A percentile compares a stretch with the other conserved stretches of the same genome.
These are phyloP conservation scores for Apamea monoglypha DNA, from an alignment of 2,888 invertebrate genomes.

Conservation along the genomic window DNA sequence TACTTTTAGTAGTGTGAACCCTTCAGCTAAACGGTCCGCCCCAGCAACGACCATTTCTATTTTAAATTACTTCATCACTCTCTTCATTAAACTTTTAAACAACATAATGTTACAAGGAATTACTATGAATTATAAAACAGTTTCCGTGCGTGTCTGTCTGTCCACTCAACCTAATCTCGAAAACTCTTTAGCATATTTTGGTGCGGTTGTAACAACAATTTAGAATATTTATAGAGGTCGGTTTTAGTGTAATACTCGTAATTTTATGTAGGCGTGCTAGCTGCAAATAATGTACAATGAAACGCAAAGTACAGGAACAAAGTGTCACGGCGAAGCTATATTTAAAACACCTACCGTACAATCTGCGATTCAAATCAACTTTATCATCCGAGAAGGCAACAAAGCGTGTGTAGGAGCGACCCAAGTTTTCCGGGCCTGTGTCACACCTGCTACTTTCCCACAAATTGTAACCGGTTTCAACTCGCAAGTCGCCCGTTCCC, in stretches of 20 bases:
- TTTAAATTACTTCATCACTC: conserved; percentile 45
- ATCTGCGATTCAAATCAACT: conserved; percentile 89
- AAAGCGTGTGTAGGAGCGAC: conserved; percentile 84
- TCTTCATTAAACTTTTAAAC: conserved; percentile 39
- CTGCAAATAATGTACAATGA: conserved; percentile 56
- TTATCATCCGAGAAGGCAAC: conserved; percentile 88
- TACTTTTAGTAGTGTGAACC: conserved; percentile 14
- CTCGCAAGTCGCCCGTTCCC: conserved; percentile 82
- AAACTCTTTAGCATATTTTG: conserved; percentile 49
- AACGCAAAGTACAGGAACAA: conserved; percentile 56
- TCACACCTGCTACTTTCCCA: conserved; percentile 89
- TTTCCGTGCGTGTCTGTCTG: conserved; percentile 33
- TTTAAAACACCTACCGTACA: conserved; percentile 79
- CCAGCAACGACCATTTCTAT: conserved; percentile 35
- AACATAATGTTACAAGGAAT: conserved; percentile 31
- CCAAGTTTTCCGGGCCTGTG: conserved; percentile 83
- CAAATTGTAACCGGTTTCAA: conserved; percentile 87
- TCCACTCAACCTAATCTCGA: conserved; percentile 43
- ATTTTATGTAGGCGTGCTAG: conserved; percentile 47
- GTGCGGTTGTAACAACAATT: conserved; percentile 29
- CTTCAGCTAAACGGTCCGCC: conserved; percentile 24
- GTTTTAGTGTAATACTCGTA: conserved; percentile 48
- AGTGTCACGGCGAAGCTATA: conserved; percentile 64
- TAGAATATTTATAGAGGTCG: conserved; percentile 49
- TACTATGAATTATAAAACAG: conserved; percentile 40